phyloP scores from a whole-genome alignment of 2,888 invertebrate species.

The Herminia tarsipennalis region DNA sequence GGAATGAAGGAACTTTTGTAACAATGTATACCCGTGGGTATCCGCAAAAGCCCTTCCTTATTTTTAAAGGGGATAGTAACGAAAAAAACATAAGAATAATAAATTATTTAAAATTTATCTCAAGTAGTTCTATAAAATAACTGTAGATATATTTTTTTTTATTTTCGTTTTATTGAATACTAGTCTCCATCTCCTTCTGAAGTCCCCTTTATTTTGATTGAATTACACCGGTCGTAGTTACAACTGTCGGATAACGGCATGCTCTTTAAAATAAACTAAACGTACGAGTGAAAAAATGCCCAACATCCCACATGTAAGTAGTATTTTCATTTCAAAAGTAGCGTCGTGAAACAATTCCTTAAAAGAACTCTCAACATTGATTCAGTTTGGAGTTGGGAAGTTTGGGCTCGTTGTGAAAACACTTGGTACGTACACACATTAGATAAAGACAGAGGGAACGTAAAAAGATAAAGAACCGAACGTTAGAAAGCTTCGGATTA shows the following conservation, averaged over 20 bases:
- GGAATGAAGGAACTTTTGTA: background rate
- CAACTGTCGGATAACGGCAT: no score
- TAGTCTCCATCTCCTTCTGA: no score
- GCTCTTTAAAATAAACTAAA: background rate
- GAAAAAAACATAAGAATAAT: background rate
- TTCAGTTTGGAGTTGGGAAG: slow-evolving; percentile 7
- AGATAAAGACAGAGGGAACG: slow-evolving; percentile 12
- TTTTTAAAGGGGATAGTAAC: background rate
- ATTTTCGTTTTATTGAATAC: no score
- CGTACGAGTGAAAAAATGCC: background rate
- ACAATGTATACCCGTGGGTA: slow-evolving; percentile 3
- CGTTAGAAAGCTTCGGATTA: slow-evolving; percentile 34
- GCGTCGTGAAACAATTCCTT: background rate
- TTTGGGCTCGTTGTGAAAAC: slow-evolving; percentile 2
- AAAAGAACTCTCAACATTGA: background rate
- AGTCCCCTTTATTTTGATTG: no score
- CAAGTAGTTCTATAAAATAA: background rate
- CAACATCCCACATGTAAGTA: background rate
- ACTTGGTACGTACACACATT: slow-evolving; percentile 10
- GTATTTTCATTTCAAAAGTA: background rate
- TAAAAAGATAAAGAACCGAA: slow-evolving; percentile 32
- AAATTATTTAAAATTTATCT: background rate
- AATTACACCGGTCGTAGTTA: no score
- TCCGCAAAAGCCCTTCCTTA: no score
- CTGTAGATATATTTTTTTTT: no score